Base-by-base conservation (phyloP, 2,113 vertebrate genomes). In the Paramormyrops kingsleyae region DNA sequence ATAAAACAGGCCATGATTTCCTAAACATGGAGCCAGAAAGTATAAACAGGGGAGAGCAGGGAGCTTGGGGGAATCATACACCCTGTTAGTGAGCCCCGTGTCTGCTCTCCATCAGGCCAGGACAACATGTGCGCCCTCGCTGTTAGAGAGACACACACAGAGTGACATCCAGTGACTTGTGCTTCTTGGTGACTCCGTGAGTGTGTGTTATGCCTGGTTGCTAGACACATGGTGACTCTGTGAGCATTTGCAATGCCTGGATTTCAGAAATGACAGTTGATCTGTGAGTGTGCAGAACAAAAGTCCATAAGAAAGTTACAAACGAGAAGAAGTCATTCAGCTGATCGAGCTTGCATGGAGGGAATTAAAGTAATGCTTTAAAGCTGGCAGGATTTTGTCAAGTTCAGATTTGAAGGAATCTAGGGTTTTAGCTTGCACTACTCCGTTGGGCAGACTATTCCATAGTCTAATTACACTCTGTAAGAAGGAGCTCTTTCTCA, bases 1-100 rank as follows among this genome's bases (percentile, higher is more conserved):
- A 74, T 88, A 88, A 88, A 88, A 74, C 56, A 66, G 19, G 42
- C 87, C 35, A 35, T 66, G 15, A 62, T 88, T 77, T 88, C 62
- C 66, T 88, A 77, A 88, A 70, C 62, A 80, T 88, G 88, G 66
- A 49, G 74, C 47, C 19, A 15, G 27, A 31, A 35, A 53, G 27
- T 87, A 19, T 87, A 88, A 77, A 88, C 66, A 80, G 44, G 46
- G 9, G 31, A 77, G 88, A 31, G 66, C 39, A 49, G 87, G 44
- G 80, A 21, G 77, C 35, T 83, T 15, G 77, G 42, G 85, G 31
- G 49, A 53, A 52, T 35, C 15, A 50, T 56, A 4, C 85, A 52
- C 50, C 47, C 21, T 15, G 24, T 50, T 10, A 50, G 84, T 27
- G 39, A 86, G 24, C 12, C 5, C 50, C 27, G 6, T 87, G 80